Base-by-base conservation (phyloP, 2,888 invertebrate genomes). In the Leucophenga montana region DNA sequence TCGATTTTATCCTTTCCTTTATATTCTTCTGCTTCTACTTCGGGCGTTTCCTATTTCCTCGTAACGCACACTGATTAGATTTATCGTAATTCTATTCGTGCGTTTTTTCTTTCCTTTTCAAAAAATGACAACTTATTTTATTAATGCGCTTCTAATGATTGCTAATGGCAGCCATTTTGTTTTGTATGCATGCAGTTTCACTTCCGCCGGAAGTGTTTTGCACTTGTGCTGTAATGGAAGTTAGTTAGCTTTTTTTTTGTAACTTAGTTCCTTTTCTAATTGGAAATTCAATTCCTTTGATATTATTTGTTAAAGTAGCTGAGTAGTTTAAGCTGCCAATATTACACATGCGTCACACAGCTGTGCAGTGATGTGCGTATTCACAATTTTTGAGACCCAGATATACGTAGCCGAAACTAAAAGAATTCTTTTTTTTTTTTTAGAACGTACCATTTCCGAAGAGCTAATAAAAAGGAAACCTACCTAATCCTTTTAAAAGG, bases 81-180 rank as follows among this genome's bases (percentile, higher is more conserved):
- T 54, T 18, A 27, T 57, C 27, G 6, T 9, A 39, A 61, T 39
- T 61, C 33, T 61, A 16, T 61, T 14, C 22, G 5, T 33, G n/a
- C 31, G 22, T 33, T 39, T 39, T 39, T 33, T 61, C n/a, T 61
- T 39, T 20, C 14, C 8, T 61, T 61, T 39, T 39, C 16, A 61
- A 39, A 1, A 13, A 16, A 18, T 64, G n/a, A 50, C 27, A 64
- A 48, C 22, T 20, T 33, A 33, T 59, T 59, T 22, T 46, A 46
- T 64, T 64, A 46, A 46, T 14, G 4, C 4, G 27, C 46, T 14
- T 5, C 62, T 64, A 46, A 46, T 16, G 22, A 46, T 46, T 22
- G 61, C 39, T 61, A 61, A 64, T 64, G 46, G 62, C 46, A 20
- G 22, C 22, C 62, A 64, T 64, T 39, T 39, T 39, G 39, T 39